These are phyloP conservation scores for Ailuropoda melanoleuca DNA, from an alignment of 2,113 vertebrate genomes.

Conservation along the genomic window DNA sequence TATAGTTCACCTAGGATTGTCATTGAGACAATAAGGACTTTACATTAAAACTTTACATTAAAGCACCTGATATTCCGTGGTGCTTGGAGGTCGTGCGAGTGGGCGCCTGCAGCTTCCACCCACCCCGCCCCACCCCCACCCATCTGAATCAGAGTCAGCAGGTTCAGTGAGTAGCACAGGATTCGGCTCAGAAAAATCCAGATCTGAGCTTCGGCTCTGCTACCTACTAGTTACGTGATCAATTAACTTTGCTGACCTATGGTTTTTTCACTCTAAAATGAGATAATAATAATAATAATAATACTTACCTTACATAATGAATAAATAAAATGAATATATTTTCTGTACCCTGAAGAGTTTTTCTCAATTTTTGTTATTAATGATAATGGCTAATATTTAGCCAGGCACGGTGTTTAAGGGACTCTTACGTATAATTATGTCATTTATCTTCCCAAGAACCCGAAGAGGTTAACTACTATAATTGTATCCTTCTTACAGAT, in stretches of 20 bases:
- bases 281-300: background rate
- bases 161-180: background rate
- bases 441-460: background rate
- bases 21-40: background rate
- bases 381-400: background rate
- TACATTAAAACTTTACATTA: background rate
- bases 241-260: background rate
- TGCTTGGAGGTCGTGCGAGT: background rate
- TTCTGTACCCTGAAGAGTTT: background rate
- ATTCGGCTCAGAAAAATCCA: background rate
- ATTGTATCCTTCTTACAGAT: background rate
- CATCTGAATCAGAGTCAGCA: background rate
- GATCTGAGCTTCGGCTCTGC: background rate
- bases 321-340: constrained; percentile 21
- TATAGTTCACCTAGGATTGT: background rate
- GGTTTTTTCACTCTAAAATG: background rate
- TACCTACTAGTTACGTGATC: background rate
- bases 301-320: background rate
- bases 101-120: rapidly evolving
- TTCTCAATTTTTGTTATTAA: background rate
- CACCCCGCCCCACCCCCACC: rapidly evolving
- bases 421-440: background rate
- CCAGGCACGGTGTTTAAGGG: background rate
- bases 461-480: background rate
- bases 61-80: background rate